These are phyloP conservation scores for Theocolax elegans DNA, from an alignment of 1,140 invertebrate genomes.

Conservation along the genomic window DNA sequence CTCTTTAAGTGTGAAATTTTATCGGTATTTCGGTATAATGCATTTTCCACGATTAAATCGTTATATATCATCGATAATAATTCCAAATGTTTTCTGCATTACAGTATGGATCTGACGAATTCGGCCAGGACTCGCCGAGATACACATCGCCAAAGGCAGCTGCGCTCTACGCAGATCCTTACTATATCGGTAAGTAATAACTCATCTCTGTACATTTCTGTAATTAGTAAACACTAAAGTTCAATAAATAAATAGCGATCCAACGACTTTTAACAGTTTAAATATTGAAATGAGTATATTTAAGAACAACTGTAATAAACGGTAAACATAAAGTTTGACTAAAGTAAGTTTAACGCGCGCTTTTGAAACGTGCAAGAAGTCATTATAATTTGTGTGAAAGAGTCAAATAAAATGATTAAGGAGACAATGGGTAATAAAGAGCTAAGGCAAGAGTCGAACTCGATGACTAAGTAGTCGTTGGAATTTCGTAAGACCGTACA, in stretches of 20 bases:
- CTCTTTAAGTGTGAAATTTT: no score
- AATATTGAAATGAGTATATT: no score
- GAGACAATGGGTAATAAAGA: neutral
- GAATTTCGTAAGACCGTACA: slow-evolving; percentile 18
- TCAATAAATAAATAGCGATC: no score
- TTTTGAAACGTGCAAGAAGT: neutral
- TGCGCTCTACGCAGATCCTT: slow-evolving; percentile 64
- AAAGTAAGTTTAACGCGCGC: no score
- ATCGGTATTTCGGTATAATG: no score
- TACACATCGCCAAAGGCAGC: slow-evolving; percentile 86
- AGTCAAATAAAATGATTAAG: neutral
- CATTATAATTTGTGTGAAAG: neutral
- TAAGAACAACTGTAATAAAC: no score
- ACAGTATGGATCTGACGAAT: slow-evolving; percentile 90
- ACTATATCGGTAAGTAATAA: slow-evolving; percentile 65
- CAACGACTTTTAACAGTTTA: no score
- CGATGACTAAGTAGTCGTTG: neutral
- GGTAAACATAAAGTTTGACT: no score
- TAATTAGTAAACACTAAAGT: no score
- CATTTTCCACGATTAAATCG: no score
- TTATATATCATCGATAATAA: no score
- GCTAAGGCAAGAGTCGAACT: neutral
- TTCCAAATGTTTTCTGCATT: slow-evolving; percentile 60
- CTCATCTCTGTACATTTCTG: no score
- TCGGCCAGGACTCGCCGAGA: slow-evolving; percentile 85